These are phyloP conservation scores for Oeneis ivallda DNA, from an alignment of 2,888 invertebrate species.

Conservation along the genomic window DNA sequence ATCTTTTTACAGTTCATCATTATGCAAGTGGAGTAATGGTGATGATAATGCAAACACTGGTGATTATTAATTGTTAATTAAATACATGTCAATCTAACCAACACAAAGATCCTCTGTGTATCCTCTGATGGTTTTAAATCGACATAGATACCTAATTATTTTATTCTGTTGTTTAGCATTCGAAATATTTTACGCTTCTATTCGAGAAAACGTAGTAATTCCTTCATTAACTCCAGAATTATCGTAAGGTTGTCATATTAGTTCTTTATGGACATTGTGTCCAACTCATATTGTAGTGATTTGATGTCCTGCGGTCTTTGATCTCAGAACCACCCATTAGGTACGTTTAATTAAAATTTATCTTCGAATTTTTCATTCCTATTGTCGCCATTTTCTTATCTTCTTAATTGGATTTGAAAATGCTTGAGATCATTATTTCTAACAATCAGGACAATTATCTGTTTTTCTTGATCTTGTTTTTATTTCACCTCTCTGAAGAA, in stretches of 20 bases:
- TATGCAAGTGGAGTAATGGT: no score
- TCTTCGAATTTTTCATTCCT: conserved; percentile 27
- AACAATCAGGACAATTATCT: conserved; percentile 27
- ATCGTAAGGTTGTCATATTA: conserved; percentile 49
- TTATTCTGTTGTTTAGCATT: not conserved
- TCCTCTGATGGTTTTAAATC: not conserved
- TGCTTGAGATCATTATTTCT: conserved; percentile 37
- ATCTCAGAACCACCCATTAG: conserved; percentile 38
- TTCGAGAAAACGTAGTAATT: conserved; percentile 42
- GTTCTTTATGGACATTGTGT: conserved; percentile 50
- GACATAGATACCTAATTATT: no score
- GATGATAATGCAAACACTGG: no score
- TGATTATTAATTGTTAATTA: no score
- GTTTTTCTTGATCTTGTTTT: conserved; percentile 18
- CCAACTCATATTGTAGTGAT: conserved; percentile 35
- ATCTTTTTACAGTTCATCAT: no score
- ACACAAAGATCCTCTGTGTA: no score
- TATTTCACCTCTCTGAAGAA: not conserved
- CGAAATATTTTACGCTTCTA: conserved; percentile 13
- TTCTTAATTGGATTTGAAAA: conserved; percentile 44
- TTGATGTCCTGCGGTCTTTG: conserved; percentile 40
- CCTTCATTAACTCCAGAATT: conserved; percentile 34
- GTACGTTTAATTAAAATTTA: conserved; percentile 28
- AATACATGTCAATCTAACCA: no score
- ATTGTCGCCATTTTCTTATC: conserved; percentile 33